Conservation (phyloP, 2,888 invertebrate genomes). For the Ctena decussata region DNA sequence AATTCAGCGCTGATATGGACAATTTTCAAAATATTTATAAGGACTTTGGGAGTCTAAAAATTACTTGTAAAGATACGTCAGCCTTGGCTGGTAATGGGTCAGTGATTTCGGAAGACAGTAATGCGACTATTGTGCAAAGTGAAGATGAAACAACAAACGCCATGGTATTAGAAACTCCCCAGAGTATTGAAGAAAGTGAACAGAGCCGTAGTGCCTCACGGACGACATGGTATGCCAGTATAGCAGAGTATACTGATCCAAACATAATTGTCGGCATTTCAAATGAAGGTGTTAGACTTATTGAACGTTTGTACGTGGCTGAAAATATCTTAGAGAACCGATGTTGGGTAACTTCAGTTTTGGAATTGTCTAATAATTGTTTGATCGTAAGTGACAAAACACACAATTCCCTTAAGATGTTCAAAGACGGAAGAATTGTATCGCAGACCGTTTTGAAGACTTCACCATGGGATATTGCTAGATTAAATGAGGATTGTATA, state of each 20-base stretch:
- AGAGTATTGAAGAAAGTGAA: not conserved
- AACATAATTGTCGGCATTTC: not conserved
- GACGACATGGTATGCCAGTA: not conserved
- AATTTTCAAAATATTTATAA: not conserved
- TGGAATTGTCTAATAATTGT: constrained; percentile 2
- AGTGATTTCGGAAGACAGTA: not conserved
- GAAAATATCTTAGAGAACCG: not conserved
- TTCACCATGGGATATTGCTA: constrained; percentile 47
- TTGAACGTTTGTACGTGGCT: not conserved
- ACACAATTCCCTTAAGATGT: constrained; percentile 26
- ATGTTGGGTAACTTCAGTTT: constrained; percentile 33
- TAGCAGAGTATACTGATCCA: not conserved
- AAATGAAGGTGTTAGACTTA: not conserved
- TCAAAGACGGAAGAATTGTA: constrained; percentile 24
- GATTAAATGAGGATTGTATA: constrained; percentile 20
- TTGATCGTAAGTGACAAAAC: constrained; percentile 37
- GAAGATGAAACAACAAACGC: not conserved
- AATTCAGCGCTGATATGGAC: not conserved
- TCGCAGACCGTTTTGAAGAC: constrained; percentile 18
- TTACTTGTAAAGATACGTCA: not conserved
- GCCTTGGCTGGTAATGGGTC: too few relatives aligned
- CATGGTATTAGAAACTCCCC: not conserved
- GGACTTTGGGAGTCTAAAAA: not conserved
- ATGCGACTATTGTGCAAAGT: not conserved
- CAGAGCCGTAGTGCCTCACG: not conserved